A percentile compares a stretch with the other conserved stretches of the same genome.
phyloP scores from a whole-genome alignment of 53 echinoderm and acorn worm species.

The Astropecten irregularis region DNA sequence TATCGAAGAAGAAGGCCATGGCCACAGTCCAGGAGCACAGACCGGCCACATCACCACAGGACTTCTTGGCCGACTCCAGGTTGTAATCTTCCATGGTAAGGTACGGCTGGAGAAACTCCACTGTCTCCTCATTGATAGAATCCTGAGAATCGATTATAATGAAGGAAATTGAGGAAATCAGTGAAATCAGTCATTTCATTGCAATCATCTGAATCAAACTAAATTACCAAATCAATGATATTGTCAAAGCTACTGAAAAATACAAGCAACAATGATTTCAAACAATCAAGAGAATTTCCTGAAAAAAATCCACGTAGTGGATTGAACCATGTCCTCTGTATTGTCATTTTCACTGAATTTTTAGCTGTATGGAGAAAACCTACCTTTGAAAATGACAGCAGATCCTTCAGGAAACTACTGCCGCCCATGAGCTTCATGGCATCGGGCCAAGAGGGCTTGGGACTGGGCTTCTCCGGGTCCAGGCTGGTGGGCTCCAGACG shows the following conservation, averaged over 20 bases:
- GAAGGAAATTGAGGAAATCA: background rate
- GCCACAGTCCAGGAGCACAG: conserved; percentile 93
- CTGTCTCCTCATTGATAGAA: conserved; percentile 89
- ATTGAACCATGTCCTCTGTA: too few species aligned
- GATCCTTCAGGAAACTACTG: conserved; percentile 62
- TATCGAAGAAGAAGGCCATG: conserved; percentile 96
- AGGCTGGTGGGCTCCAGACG: conserved; percentile 57
- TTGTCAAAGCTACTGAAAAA: too few species aligned
- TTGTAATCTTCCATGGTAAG: conserved; percentile 91
- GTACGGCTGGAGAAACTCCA: conserved; percentile 88
- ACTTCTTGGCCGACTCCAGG: conserved; percentile 85
- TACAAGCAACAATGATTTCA: too few species aligned
- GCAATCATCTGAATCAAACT: too few species aligned
- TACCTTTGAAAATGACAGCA: conserved; percentile 92
- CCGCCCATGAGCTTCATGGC: conserved; percentile 92
- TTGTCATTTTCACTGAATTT: too few species aligned
- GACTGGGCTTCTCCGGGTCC: conserved; percentile 92
- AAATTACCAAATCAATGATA: too few species aligned
- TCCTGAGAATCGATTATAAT: too few species aligned
- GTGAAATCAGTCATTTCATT: background rate
- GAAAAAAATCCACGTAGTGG: too few species aligned
- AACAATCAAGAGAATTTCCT: too few species aligned
- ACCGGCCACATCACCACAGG: conserved; percentile 97
- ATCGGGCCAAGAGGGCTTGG: conserved; percentile 91
- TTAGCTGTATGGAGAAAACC: too few species aligned